Evolutionary conservation across 2,888 invertebrate genomes (phyloP), one percentile per base, ranked within the genome.

Genomic region (Quadroppia sp.): DNA sequence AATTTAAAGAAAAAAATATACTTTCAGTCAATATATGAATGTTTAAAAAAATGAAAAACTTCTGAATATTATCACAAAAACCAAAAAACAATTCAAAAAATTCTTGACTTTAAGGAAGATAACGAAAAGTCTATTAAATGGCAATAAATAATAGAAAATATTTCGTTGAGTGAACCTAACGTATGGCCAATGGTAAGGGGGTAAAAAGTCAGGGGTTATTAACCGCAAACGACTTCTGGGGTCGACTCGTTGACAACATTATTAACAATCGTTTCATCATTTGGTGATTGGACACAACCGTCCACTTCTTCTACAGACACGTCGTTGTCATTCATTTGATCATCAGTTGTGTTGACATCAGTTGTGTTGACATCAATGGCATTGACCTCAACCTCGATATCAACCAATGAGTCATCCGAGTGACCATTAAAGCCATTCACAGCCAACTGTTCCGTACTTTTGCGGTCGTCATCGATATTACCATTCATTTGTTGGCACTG

Each of bases 391-490:
- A n/a, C 7, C 61, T 61, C 32, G 4, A 25, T 28, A 32, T 45
- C 45, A 45, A 45, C n/a, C 15, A 17, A 11, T 7, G 20, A 7
- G 9, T 61, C 61, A 61, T 13, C n/a, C 1, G 28, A 25, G 13
- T 30, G 25, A 28, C 13, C 30, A 28, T 7, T 30, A 6, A 17
- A 2, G 17, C 32, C 61, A 53, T 53, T 53, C 23, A 53, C 4
- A 23, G 23, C 53, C 53, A 53, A 53, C 23, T 53, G 53, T 61
- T 61, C 30, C 7, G 61, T 6, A 11, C 23, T 30, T 32, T 61
- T 61, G 28, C 61, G 20, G 32, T 61, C 32, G 61, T 61, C 30
- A 30, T 61, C 61, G 32, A 61, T 61, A 30, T 61, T 61, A 6
- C 32, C 61, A 32, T 61, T 61, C 7, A 53, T 23, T 20, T n/a